A percentile compares a stretch with the other conserved stretches of the same genome.
These are phyloP conservation scores for Amblyjoppa proteus DNA, from an alignment of 2,888 invertebrate species.

Conservation along the genomic window DNA sequence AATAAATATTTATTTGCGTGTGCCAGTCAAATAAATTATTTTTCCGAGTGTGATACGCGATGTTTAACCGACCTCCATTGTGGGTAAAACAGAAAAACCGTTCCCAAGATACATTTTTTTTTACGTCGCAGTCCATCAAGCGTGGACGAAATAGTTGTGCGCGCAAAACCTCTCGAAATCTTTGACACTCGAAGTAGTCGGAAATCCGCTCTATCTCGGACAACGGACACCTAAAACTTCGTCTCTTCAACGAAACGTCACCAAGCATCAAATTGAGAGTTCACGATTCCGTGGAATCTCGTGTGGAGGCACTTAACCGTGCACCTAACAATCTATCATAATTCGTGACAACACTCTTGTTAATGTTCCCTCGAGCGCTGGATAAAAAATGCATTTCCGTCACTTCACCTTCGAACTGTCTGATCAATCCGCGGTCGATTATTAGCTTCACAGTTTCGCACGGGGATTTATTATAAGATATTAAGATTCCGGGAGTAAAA, in stretches of 20 bases:
- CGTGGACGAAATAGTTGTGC: not conserved
- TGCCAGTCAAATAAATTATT: no score
- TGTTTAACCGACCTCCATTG: not conserved
- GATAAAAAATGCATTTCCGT: slow-evolving; percentile 26
- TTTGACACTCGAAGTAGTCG: not conserved
- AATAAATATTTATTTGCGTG: no score
- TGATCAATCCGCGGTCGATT: slow-evolving; percentile 13
- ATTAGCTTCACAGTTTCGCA: slow-evolving; percentile 40
- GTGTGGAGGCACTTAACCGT: not conserved
- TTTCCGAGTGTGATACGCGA: not conserved
- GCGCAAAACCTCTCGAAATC: not conserved
- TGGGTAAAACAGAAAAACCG: not conserved
- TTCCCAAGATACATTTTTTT: not conserved
- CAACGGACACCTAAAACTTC: not conserved
- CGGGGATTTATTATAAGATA: slow-evolving; percentile 18
- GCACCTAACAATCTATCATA: not conserved
- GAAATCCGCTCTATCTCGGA: not conserved
- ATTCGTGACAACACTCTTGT: slow-evolving; percentile 22
- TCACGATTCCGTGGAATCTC: not conserved
- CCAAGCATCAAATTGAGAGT: not conserved
- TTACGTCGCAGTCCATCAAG: not conserved
- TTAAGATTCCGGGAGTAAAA: not conserved
- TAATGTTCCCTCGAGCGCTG: slow-evolving; percentile 11
- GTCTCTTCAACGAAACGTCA: not conserved
- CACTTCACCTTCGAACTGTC: slow-evolving; percentile 54